Base-by-base conservation (phyloP, 2,888 invertebrate genomes). In the Rhaphigaster nebulosa region DNA sequence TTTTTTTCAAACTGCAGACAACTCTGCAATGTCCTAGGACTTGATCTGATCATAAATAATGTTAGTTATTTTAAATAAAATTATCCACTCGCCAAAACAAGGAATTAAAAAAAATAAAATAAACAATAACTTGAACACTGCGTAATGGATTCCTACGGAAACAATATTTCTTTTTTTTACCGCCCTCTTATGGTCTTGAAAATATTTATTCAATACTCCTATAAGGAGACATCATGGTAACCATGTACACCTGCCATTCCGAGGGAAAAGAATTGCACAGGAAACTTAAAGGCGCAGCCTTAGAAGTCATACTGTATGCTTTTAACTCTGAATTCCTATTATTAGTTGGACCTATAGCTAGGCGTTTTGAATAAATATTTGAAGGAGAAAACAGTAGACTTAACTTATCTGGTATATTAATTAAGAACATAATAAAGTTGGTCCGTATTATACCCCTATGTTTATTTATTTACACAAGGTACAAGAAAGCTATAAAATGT, bases 201-300 rank as follows among this genome's bases (percentile, higher is more conserved):
- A 76, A 38, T 76, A 76, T 38, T 76, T 76, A 34, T 76, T 76
- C 70, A 34, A 6, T 76, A 76, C 20, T 76, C 70, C 38, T 38
- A 76, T 76, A 76, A 76, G 70, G 70, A 76, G 26, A 29, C 38
- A 76, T 76, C 70, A 76, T 76, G 38, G 70, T 18, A 18, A 38
- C 34, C 38, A 6, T 38, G 26, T 34, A 38, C 70, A 76, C 34
- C 70, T 76, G 70, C 10, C 70, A 34, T 76, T 34, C 20, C 34
- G 12, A 38, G 20, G 12, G 38, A 26, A 34, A 70, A 70, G 70
- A 76, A 38, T 23, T 34, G 34, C 20, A 76, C 38, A 76, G 34
- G 70, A 38, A 76, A 23, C 34, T 38, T 76, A 10, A 38, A 38
- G 29, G 29, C 15, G 29, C 15, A 76, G 20, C 20, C 34, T 38